Evolutionary conservation across 2,797 vertebrate genomes (phyloP).

Genomic region (Momotus momota): DNA sequence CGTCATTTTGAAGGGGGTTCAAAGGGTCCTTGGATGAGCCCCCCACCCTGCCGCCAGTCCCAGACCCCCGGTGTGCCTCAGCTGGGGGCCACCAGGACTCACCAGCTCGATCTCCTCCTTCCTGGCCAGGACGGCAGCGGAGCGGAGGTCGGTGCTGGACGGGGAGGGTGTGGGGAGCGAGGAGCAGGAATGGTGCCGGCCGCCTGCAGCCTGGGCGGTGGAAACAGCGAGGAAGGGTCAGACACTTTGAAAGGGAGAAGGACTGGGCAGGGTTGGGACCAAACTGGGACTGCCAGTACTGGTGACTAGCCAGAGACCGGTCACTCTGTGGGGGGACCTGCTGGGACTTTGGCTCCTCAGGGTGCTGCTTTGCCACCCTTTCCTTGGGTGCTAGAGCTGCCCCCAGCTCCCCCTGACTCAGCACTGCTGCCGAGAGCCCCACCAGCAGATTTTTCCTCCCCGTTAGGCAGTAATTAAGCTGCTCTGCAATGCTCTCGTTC

Average conservation of each 20-base stretch:
- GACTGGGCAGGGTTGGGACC: neutral
- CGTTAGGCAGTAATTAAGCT: neutral
- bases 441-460: neutral
- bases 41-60: rapidly evolving
- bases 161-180: rapidly evolving
- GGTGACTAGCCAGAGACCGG: neutral
- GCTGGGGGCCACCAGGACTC: neutral
- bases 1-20: no score
- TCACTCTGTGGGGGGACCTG: rapidly evolving
- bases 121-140: neutral
- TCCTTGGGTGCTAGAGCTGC: rapidly evolving
- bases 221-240: neutral
- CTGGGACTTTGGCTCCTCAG: neutral
- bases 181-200: neutral
- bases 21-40: neutral
- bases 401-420: rapidly evolving
- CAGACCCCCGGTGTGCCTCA: rapidly evolving
- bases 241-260: neutral
- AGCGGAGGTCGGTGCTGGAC: neutral
- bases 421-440: rapidly evolving
- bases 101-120: slow-evolving; percentile 65
- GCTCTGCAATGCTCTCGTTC: neutral
- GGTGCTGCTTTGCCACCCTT: neutral
- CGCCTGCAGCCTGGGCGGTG: neutral
- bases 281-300: neutral